Percentiles rank a stretch among this genome's conserved stretches.
Conservation (phyloP, 2,113 vertebrate species). For the Glareola pratincola region DNA sequence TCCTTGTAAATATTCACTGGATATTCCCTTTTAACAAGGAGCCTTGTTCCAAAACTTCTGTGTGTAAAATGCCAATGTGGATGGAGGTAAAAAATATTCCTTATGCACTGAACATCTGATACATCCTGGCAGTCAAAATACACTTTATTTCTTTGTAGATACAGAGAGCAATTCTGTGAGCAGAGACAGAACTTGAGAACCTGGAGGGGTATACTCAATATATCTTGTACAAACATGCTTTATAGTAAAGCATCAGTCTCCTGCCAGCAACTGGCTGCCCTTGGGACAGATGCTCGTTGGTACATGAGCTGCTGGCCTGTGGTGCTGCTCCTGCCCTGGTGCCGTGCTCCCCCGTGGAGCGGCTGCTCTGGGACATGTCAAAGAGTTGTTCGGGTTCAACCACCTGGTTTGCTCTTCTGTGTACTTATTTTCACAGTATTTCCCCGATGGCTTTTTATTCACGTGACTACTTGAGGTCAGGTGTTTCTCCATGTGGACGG, state of each 20-base stretch:
- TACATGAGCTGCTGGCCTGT: rapidly evolving
- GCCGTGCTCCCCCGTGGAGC: rapidly evolving
- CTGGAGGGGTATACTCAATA: rapidly evolving
- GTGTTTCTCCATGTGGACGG: rapidly evolving
- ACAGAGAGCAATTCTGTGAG: not conserved
- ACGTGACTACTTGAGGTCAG: not conserved
- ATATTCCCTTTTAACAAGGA: not conserved
- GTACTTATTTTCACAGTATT: not conserved
- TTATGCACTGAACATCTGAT: not conserved
- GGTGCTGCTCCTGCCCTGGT: not conserved
- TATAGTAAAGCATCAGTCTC: not conserved
- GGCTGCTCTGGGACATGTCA: not conserved
- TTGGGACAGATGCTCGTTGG: not conserved
- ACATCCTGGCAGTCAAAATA: not conserved
- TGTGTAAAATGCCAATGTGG: not conserved
- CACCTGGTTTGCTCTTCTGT: not conserved
- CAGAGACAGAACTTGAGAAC: not conserved
- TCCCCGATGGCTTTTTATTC: not conserved
- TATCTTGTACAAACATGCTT: not conserved
- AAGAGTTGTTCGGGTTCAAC: rapidly evolving
- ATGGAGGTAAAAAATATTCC: not conserved
- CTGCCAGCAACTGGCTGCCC: not conserved
- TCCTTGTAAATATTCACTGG: not conserved
- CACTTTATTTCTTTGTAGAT: not conserved
- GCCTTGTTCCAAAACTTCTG: not conserved